A percentile compares a stretch with the other conserved stretches of the same genome.
These are phyloP conservation scores for Crotalus viridis DNA, from an alignment of 2,113 vertebrate genomes.

Conservation along the genomic window DNA sequence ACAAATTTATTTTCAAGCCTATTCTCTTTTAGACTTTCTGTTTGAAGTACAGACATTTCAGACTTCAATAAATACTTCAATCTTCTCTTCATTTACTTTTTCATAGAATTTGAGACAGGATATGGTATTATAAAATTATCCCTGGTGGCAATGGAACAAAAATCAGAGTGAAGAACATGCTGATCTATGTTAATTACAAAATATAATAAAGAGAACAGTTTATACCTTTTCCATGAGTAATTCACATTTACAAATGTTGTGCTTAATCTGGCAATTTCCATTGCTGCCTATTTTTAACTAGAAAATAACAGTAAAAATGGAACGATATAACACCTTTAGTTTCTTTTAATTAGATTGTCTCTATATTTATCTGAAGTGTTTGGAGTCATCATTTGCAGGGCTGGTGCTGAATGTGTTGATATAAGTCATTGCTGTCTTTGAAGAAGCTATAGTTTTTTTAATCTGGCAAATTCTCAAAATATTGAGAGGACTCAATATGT, in stretches of 20 bases:
- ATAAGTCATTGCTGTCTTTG: background rate
- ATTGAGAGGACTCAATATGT: background rate
- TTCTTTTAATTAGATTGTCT: constrained; percentile 1
- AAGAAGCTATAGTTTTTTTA: constrained; percentile 26
- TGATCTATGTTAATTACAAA: constrained; percentile 7
- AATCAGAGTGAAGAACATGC: background rate
- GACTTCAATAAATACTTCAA: background rate
- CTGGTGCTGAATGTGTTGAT: constrained; percentile 29
- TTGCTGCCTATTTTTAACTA: background rate
- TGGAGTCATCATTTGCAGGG: background rate
- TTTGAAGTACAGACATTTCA: background rate
- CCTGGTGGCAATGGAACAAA: background rate
- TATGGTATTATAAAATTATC: background rate
- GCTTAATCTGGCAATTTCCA: background rate
- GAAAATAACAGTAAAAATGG: constrained; percentile 8
- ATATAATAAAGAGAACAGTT: background rate
- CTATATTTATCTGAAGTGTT: constrained; percentile 20
- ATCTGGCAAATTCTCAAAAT: constrained; percentile 8
- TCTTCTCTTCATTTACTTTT: background rate
- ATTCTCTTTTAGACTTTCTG: background rate
- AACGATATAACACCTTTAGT: constrained; percentile 9
- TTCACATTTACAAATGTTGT: constrained; percentile 10
- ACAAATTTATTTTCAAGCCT: background rate
- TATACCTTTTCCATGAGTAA: background rate
- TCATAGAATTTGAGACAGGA: constrained; percentile 1